phyloP scores from a whole-genome alignment of 37 sponge, comb jelly and placozoan species.

The Eunapius fragilis region DNA sequence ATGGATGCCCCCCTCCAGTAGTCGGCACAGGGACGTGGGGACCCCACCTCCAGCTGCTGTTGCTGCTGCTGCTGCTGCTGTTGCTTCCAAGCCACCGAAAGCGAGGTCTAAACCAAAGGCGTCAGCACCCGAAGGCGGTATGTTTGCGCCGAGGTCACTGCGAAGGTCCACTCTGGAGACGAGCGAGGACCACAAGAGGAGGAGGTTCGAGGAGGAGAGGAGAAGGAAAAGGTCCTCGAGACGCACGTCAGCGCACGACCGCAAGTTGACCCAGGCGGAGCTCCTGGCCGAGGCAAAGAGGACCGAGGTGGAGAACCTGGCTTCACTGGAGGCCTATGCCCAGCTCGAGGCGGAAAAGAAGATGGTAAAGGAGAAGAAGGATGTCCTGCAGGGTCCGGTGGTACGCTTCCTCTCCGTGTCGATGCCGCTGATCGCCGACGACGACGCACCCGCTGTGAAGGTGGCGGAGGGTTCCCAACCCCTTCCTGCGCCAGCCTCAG shows the following conservation, averaged over 20 bases:
- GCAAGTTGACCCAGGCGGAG: slow-evolving; percentile 86
- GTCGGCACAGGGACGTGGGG: not conserved
- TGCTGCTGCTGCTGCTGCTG: too few species aligned
- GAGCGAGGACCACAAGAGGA: slow-evolving; percentile 32
- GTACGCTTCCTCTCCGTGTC: slow-evolving; percentile 84
- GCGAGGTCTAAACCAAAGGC: not conserved
- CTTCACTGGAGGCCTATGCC: slow-evolving; percentile 84
- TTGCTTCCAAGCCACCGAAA: not conserved
- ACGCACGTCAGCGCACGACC: not conserved
- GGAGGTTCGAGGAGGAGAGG: slow-evolving; percentile 53
- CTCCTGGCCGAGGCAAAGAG: slow-evolving; percentile 87
- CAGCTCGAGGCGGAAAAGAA: slow-evolving; percentile 90
- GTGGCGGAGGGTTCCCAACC: not conserved
- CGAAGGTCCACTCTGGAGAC: slow-evolving; percentile 67
- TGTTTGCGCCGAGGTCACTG: slow-evolving; percentile 29
- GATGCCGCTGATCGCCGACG: slow-evolving; percentile 65
- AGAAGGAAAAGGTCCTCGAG: not conserved
- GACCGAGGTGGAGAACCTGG: slow-evolving; percentile 93
- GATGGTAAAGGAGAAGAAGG: slow-evolving; percentile 62
- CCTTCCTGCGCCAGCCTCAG: not conserved
- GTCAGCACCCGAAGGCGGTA: not conserved
- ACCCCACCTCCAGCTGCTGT: too few species aligned
- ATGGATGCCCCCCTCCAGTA: slow-evolving; percentile 10
- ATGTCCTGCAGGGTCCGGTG: slow-evolving; percentile 64
- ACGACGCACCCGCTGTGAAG: not conserved